These are phyloP conservation scores for Phrynocephalus versicolor DNA, from an alignment of 2,113 vertebrate genomes.

Conservation along the genomic window DNA sequence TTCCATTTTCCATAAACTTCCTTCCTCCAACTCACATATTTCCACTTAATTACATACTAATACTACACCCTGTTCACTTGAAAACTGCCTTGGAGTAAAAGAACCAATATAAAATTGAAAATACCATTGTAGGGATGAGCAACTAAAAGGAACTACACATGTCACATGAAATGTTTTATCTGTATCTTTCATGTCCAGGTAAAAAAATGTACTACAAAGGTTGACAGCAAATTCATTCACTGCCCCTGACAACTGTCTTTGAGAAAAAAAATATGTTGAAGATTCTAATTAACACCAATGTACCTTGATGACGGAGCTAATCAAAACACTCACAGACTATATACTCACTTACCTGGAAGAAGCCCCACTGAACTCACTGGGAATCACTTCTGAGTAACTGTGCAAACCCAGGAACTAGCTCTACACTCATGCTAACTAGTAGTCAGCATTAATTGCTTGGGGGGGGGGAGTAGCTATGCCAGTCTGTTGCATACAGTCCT, in stretches of 20 bases:
- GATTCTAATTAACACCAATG: background rate
- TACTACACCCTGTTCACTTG: background rate
- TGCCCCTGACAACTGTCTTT: no score
- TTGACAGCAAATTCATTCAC: background rate
- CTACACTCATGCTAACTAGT: no score
- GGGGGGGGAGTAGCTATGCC: no score
- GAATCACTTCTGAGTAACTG: no score
- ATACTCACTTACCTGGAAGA: background rate
- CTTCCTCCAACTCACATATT: no score
- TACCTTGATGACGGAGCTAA: background rate
- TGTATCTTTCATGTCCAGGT: background rate
- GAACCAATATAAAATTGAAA: background rate
- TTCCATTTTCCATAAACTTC: background rate
- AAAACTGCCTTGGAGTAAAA: background rate
- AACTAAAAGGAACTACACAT: background rate
- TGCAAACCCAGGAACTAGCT: no score
- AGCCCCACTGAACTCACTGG: background rate
- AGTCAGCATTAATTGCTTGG: no score
- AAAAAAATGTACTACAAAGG: background rate
- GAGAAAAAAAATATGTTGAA: background rate
- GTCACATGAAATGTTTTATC: background rate
- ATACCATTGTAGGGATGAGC: background rate
- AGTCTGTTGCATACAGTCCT: no score
- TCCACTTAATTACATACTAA: background rate
- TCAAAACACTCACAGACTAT: background rate